Conservation (phyloP, 2,113 vertebrate genomes). For the Brachirus orientalis region DNA sequence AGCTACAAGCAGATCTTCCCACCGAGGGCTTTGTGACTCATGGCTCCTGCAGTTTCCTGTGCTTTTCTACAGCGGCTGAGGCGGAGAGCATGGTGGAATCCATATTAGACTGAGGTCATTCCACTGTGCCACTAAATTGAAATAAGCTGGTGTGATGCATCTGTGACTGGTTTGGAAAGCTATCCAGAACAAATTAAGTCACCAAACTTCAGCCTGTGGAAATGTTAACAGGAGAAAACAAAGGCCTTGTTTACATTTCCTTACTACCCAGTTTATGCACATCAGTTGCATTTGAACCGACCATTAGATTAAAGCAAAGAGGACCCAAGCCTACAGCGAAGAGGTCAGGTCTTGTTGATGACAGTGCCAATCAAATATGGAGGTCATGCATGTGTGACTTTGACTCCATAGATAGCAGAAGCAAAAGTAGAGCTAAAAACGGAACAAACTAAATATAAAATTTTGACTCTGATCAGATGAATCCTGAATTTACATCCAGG, state of each 20-base stretch:
- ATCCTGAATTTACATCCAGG: too few species aligned
- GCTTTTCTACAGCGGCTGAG: slow-evolving; percentile 49
- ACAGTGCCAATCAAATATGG: too few species aligned
- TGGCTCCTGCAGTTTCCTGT: slow-evolving; percentile 74
- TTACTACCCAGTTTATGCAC: slow-evolving; percentile 23
- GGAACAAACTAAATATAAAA: too few species aligned
- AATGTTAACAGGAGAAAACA: slow-evolving; percentile 51
- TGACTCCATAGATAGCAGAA: too few species aligned
- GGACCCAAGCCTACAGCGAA: neutral
- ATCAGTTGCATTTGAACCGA: slow-evolving; percentile 10
- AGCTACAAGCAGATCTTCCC: slow-evolving; percentile 72
- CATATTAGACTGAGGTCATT: slow-evolving; percentile 69
- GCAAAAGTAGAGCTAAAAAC: too few species aligned
- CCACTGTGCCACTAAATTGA: slow-evolving; percentile 65
- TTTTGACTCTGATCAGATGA: too few species aligned
- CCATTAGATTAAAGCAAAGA: slow-evolving; percentile 5
- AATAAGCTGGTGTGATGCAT: slow-evolving; percentile 57
- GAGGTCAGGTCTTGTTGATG: too few species aligned
- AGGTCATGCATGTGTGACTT: too few species aligned
- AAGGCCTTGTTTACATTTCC: slow-evolving; percentile 39
- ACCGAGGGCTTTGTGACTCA: slow-evolving; percentile 73
- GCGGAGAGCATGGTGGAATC: slow-evolving; percentile 17
- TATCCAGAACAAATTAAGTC: slow-evolving; percentile 55
- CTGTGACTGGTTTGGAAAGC: slow-evolving; percentile 64
- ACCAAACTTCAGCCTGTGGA: slow-evolving; percentile 25